Evolutionary conservation across 2,797 vertebrate species (phyloP).

Genomic region (Manis javanica): DNA sequence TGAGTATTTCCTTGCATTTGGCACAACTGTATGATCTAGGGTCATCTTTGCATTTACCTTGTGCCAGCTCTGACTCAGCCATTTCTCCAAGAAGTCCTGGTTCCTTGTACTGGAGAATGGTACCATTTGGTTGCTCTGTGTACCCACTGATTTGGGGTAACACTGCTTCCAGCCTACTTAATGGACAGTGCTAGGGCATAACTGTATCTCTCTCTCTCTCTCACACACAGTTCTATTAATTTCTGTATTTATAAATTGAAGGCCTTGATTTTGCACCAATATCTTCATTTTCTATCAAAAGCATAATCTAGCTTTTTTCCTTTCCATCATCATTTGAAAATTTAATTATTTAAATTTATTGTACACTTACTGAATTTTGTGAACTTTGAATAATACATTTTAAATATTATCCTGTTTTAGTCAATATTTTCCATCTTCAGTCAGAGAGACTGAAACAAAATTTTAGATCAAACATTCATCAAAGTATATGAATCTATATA

Average conservation of each 20-base stretch:
- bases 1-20: background rate
- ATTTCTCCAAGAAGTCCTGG: background rate
- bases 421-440: background rate
- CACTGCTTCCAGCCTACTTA: background rate
- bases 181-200: background rate
- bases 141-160: background rate
- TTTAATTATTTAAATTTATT: constrained; percentile 46
- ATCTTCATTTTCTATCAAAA: background rate
- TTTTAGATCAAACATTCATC: background rate
- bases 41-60: background rate
- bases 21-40: background rate
- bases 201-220: background rate
- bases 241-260: background rate
- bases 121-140: background rate
- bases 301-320: background rate
- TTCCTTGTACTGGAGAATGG: background rate
- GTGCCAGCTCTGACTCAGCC: background rate
- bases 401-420: background rate
- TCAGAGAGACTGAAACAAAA: background rate
- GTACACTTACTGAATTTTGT: background rate
- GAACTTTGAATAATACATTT: constrained; percentile 6
- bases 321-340: background rate
- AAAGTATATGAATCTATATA: background rate
- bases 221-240: background rate
- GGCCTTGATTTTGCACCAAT: background rate